Evolutionary conservation across 2,797 vertebrate genomes (phyloP), one percentile per base, ranked within the genome.

Genomic region (Ctenopoma multispine): DNA sequence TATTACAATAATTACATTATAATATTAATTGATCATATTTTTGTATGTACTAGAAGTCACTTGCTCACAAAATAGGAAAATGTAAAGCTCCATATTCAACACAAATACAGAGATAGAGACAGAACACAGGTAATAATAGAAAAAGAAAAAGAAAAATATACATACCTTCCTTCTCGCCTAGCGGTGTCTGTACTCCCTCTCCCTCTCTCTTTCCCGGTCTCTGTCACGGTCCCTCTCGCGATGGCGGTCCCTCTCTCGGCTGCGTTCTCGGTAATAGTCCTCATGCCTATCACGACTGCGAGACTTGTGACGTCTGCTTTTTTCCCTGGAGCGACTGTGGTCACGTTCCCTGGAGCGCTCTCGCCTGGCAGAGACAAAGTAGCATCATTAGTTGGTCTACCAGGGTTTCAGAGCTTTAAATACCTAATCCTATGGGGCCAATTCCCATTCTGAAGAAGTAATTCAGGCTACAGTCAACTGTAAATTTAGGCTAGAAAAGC

Each of bases 261-360:
- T 99, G 77, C 98, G 96, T 85, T 99, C 98, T 68, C 98, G 92
- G 79, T 99, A 99, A 80, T 99, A 99, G 91, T 99, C 98, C 77
- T 99, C 98, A 0, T 99, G 98, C 1, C 97, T 94, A 82, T 99
- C 98, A n/a, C 98, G 95, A 78, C 98, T 99, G 67, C 97, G 97
- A 2, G 98, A 99, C 88, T 99, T 99, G 94, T 99, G 98, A 3
- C 97, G 96, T 0, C 97, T 92, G 82, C 97, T 98, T 91, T 99
- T 99, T 91, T 99, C 97, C 89, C 97, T 93, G 79, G 98, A 99
- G 79, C 97, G 97, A 86, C 98, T 99, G 92, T 99, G 98, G 93
- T 99, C 97, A 70, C 97, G 96, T 91, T 99, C 98, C 89, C 97
- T 96, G 75, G 98, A 99, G 77, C 98, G 95, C 91, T 99, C 98